A percentile compares a stretch with the other conserved stretches of the same genome.
phyloP scores from a whole-genome alignment of 2,797 vertebrate genomes.

The Cyprinella venusta region DNA sequence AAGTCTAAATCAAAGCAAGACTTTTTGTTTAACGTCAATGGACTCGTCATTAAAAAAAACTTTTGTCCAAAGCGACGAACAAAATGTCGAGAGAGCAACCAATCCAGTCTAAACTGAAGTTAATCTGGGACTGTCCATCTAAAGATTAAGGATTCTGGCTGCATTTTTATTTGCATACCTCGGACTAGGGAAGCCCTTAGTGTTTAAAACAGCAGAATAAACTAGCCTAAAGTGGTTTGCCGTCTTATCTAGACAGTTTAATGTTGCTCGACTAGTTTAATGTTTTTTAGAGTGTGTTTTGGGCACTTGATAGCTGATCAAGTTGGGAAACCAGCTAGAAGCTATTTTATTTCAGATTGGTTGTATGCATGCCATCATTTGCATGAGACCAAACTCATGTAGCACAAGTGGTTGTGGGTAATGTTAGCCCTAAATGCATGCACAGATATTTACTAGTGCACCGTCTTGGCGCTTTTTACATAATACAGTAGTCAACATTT shows the following conservation, averaged over 20 bases:
- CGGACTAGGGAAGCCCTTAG: background rate
- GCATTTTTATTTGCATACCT: background rate
- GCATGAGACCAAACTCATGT: background rate
- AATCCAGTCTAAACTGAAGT: background rate
- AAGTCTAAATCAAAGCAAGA: conserved; percentile 1
- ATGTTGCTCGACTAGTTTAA: background rate
- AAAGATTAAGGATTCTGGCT: background rate
- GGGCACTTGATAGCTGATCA: background rate
- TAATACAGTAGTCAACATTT: too few relatives aligned
- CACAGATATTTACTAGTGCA: background rate
- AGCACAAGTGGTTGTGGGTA: background rate
- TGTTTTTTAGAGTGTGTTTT: background rate
- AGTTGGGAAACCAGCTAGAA: background rate
- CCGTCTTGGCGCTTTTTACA: background rate
- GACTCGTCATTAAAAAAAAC: background rate
- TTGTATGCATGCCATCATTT: background rate
- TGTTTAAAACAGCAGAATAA: background rate
- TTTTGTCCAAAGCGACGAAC: background rate
- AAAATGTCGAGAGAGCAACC: background rate
- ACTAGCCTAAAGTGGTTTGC: background rate
- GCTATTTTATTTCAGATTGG: background rate
- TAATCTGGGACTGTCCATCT: background rate
- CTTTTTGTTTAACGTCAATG: background rate
- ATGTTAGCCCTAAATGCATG: background rate
- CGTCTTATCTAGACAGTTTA: background rate